Evolutionary conservation across 2,888 invertebrate species (phyloP).

Genomic region (Troides aeacus): DNA sequence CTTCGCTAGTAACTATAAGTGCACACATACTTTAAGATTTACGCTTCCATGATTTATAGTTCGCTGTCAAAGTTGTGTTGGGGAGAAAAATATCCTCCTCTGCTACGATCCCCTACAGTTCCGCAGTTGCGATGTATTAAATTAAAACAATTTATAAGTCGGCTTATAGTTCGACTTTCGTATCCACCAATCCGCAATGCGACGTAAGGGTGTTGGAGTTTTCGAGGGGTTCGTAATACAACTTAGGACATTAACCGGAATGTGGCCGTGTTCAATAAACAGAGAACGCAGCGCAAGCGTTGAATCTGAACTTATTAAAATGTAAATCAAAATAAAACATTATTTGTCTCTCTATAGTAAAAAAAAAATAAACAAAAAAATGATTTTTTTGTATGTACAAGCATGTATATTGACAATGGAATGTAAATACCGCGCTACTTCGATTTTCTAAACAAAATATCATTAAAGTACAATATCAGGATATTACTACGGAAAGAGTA

Average conservation of each 20-base stretch:
- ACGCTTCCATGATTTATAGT: constrained; percentile 44
- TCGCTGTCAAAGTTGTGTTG: constrained; percentile 41
- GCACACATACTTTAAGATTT: constrained; percentile 32
- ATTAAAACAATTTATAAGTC: constrained; percentile 73
- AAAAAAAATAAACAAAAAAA: too few relatives aligned
- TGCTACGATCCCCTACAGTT: constrained; percentile 42
- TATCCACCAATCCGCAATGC: constrained; percentile 47
- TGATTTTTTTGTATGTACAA: too few relatives aligned
- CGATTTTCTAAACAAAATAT: too few relatives aligned
- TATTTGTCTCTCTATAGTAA: too few relatives aligned
- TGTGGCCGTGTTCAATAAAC: constrained; percentile 28
- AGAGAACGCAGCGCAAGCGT: constrained; percentile 7
- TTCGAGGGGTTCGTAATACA: constrained; percentile 37
- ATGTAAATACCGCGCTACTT: too few relatives aligned
- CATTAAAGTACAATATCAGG: too few relatives aligned
- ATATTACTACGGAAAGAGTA: too few relatives aligned
- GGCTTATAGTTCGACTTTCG: constrained; percentile 49
- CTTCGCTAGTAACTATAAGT: not conserved
- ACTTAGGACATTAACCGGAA: constrained; percentile 35
- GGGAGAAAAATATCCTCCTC: constrained; percentile 49
- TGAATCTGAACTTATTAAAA: not conserved
- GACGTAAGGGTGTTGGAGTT: constrained; percentile 34
- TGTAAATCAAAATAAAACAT: too few relatives aligned
- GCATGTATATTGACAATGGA: too few relatives aligned
- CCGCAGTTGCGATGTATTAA: constrained; percentile 57